phyloP scores from a whole-genome alignment of 2,113 vertebrate species.

The Choloepus hoffmanni region DNA sequence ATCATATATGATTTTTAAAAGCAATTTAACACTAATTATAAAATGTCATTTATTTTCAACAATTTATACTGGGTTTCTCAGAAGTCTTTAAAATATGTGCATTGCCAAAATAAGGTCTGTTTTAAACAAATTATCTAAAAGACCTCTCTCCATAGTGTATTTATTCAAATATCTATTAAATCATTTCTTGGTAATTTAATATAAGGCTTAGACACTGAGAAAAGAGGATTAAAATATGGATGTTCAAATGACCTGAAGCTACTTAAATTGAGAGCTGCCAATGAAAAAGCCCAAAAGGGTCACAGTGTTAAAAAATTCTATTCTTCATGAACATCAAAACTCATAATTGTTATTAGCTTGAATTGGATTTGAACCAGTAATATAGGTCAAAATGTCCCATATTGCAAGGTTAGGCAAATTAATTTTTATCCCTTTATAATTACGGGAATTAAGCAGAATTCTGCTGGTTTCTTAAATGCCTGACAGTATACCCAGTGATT shows the following conservation, averaged over 20 bases:
- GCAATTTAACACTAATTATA: slow-evolving; percentile 39
- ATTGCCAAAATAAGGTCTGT: background rate
- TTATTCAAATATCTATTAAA: slow-evolving; percentile 38
- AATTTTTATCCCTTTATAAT: slow-evolving; percentile 3
- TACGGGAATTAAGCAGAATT: slow-evolving; percentile 26
- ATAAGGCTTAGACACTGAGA: background rate
- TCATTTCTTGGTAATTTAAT: slow-evolving; percentile 31
- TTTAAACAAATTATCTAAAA: slow-evolving; percentile 49
- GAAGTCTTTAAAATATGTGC: background rate
- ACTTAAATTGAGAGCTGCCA: background rate
- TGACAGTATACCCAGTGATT: background rate
- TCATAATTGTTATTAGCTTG: slow-evolving; percentile 33
- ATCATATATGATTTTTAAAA: slow-evolving; percentile 14
- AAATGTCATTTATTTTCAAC: slow-evolving; percentile 26
- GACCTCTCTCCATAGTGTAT: background rate
- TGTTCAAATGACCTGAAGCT: background rate
- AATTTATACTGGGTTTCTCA: slow-evolving; percentile 25
- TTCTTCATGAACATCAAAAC: slow-evolving; percentile 36
- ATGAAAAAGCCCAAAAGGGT: background rate
- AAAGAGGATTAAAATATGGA: background rate
- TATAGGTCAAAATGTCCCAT: background rate
- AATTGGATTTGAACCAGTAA: slow-evolving; percentile 40
- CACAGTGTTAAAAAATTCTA: background rate
- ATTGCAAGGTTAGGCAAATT: background rate
- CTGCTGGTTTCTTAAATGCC: background rate